Conservation (phyloP, 2,797 vertebrate genomes). For the Microtus californicus region DNA sequence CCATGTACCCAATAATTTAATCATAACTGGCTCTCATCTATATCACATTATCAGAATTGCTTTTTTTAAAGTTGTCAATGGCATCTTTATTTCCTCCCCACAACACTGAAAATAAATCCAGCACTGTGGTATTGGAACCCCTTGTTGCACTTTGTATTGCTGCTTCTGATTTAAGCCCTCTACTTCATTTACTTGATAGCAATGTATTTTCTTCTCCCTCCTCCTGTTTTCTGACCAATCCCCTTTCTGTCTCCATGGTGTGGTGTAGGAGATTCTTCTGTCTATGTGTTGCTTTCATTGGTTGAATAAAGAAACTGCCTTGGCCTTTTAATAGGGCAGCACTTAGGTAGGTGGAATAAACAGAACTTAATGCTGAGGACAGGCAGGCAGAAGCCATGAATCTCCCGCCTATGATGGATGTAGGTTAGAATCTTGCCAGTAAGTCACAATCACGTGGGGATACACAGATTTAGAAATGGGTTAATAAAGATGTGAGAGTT, state of each 20-base stretch:
- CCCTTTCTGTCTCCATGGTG: background rate
- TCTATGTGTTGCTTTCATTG: no score
- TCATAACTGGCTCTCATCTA: background rate
- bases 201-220: background rate
- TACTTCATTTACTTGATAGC: background rate
- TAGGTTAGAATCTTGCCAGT: no score
- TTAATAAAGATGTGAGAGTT: no score
- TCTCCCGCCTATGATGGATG: no score
- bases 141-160: background rate
- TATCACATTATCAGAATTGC: constrained; percentile 13
- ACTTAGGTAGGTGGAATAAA: no score
- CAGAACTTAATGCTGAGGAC: no score
- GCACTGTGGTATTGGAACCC: background rate
- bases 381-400: no score
- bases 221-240: background rate
- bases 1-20: background rate
- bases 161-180: background rate
- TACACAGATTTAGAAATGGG: no score
- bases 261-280: no score
- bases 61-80: constrained; percentile 4
- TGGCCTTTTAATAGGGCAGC: no score
- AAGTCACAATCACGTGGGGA: no score
- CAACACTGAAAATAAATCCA: background rate
- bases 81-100: background rate
- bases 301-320: no score